Evolutionary conservation across 1,140 invertebrate species (phyloP).

Genomic region (Drosophila kohkoa): DNA sequence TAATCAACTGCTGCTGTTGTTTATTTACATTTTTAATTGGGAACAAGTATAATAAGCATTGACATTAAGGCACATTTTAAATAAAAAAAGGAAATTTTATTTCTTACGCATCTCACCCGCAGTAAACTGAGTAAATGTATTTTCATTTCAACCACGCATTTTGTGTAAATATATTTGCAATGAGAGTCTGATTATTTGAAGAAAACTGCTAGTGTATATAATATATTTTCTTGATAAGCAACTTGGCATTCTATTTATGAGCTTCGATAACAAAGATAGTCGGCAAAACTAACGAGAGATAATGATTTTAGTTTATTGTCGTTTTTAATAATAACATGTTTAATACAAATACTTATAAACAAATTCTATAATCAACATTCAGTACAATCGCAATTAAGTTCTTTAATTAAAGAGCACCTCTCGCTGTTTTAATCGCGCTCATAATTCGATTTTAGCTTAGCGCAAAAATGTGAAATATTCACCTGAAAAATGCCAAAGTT

Average conservation of each 20-base stretch:
- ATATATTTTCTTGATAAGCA: no score
- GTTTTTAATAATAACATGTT: no score
- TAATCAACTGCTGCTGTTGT: neutral
- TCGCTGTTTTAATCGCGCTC: slow-evolving; percentile 16
- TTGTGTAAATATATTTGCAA: neutral
- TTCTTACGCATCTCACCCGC: neutral
- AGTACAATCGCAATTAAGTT: neutral
- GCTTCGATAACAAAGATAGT: no score
- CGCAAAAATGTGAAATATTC: slow-evolving; percentile 29
- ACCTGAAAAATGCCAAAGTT: slow-evolving; percentile 13
- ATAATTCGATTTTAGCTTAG: slow-evolving; percentile 4
- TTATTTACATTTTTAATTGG: neutral
- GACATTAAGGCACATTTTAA: neutral
- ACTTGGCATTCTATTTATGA: no score
- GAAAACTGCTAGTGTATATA: no score
- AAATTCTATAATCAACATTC: neutral
- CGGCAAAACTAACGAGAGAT: no score
- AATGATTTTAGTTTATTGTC: neutral
- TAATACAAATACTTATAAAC: no score
- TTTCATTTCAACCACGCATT: neutral
- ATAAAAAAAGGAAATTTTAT: neutral
- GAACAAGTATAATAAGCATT: no score
- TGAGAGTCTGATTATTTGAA: no score
- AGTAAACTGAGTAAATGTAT: neutral
- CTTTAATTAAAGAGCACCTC: neutral